Evolutionary conservation across 2,888 invertebrate genomes (phyloP), one percentile per base, ranked within the genome.

Genomic region (Harpalus rubripes): DNA sequence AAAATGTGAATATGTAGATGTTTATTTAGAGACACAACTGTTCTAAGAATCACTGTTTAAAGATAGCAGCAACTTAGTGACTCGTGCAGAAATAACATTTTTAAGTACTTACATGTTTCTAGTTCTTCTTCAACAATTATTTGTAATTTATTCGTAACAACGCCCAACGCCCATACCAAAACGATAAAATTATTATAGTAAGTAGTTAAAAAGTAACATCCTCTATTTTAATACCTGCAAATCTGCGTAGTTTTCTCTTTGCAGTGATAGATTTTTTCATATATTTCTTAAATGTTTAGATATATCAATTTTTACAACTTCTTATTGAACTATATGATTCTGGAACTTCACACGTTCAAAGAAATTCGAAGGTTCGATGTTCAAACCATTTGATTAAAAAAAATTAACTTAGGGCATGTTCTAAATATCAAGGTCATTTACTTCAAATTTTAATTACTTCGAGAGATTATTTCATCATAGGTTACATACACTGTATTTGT

Each of bases 51-150:
- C 22, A 63, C 26, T 1, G 32, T 63, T 63, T 63, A 63, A 63
- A 63, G 63, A 63, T 63, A 63, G 63, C 22, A 61, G 1, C 18
- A 63, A 26, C 63, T 63, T 7, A 63, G 22, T 63, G 12, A 63
- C 63, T 63, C 63, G 32, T n/a, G 22, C 32, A 63, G 63, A 63
- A 63, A 26, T 63, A 63, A 63, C 32, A 63, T 1, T 12, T 63
- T 63, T 63, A 63, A 63, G 22, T 63, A 26, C 59, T 7, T 59
- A 59, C 59, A 7, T 59, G 16, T 16, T 16, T 59, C 15, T 7
- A 59, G 18, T 59, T 4, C 59, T 59, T 16, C 7, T 59, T 16
- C 59, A 15, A 59, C 16, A 16, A 7, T 59, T 59, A 16, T 59
- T 59, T 59, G 59, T 59, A 59, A 15, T 59, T 15, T 59, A 15